Conservation (phyloP, 2,113 vertebrate genomes). For the Zootoca vivipara region DNA sequence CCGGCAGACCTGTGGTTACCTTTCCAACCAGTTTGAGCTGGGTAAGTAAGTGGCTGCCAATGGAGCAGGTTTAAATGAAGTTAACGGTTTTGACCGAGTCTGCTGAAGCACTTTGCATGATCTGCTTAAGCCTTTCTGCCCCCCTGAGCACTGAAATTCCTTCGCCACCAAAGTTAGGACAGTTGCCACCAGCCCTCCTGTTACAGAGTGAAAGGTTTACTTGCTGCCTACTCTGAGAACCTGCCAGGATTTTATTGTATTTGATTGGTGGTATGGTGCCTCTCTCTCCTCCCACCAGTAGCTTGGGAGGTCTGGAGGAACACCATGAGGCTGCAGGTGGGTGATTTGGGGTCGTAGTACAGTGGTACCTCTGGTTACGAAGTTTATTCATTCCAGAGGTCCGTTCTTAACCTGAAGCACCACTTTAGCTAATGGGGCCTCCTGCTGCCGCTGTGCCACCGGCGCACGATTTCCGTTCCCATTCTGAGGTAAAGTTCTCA, state of each 20-base stretch:
- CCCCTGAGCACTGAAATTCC: not conserved
- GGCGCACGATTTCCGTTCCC: too few relatives aligned
- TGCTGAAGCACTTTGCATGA: not conserved
- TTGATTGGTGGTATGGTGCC: not conserved
- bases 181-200: not conserved
- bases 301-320: not conserved
- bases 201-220: not conserved
- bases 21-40: constrained; percentile 91
- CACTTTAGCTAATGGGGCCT: not conserved
- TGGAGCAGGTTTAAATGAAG: not conserved
- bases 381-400: too few relatives aligned
- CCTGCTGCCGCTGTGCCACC: too few relatives aligned
- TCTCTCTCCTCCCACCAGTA: not conserved
- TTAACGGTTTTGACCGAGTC: not conserved
- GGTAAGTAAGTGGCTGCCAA: constrained; percentile 85
- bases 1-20: constrained; percentile 92
- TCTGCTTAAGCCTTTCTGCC: not conserved
- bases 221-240: not conserved
- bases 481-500: too few relatives aligned
- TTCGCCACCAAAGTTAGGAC: not conserved
- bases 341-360: not conserved
- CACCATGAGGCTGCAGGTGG: not conserved
- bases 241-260: not conserved
- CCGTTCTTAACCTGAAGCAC: too few relatives aligned
- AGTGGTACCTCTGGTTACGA: too few relatives aligned